Evolutionary conservation across 2,797 vertebrate genomes (phyloP), one percentile per base, ranked within the genome.

Genomic region (Natrix natrix): DNA sequence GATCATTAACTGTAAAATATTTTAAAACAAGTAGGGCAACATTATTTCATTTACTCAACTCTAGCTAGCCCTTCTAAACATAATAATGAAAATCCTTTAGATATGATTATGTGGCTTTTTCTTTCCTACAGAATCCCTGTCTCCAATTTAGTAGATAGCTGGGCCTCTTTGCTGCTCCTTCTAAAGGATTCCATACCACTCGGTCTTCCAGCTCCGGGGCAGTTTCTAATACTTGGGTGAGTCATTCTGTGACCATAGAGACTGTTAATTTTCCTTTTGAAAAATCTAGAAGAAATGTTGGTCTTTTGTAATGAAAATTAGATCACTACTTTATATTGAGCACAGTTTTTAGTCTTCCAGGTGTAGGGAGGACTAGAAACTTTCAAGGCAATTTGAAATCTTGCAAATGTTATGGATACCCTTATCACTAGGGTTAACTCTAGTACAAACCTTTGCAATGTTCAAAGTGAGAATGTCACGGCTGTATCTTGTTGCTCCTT

Each of bases 171-270:
- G 92, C 95, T 99, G 92, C 97, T 98, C 2, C 98, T 99, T 88
- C 97, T 99, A 48, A 99, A 99, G 97, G 99, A 99, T 96, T 99
- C 99, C 0, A 97, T 99, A 59, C 99, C 99, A 91, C 98, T 99
- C 86, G 98, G 98, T 93, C 98, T 99, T 83, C 99, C 99, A 92
- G 99, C 99, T 78, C 99, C 99, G 0, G 99, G 99, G 95, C 99
- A 99, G 95, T 99, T 99, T 96, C 98, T 99, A 24, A 98, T 99
- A 94, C 98, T 99, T 86, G 99, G 99, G 99, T 99, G 97, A 94
- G 98, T 96, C 95, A 0, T 92, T 94, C 56, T 57, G 74, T 17
- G 74, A 95, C 2, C 66, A 86, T 63, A 57, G 43, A 5, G 2
- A 37, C 10, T 1, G 1, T 26, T 17, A 2, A 1, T 20, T 56